Evolutionary conservation across 2,888 invertebrate genomes (phyloP), one percentile per base, ranked within the genome.

Genomic region (Lamellibrachia columna): DNA sequence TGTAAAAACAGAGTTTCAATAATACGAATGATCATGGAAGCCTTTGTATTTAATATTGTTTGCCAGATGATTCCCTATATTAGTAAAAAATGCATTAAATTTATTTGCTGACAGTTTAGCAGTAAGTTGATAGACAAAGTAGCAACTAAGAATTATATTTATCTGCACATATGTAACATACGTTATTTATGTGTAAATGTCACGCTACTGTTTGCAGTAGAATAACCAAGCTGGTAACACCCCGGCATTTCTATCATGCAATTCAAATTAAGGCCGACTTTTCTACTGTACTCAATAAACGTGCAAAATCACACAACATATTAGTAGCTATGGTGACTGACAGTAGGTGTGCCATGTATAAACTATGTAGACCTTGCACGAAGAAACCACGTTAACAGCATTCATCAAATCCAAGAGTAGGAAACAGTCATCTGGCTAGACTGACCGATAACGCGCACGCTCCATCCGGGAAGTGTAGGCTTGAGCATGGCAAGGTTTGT

Each of bases 401-500:
- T 3, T 6, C n/a, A 4, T 6, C n/a, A 4, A 15, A 4, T 75
- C 22, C n/a, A 75, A 0, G 75, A 75, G 22, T 75, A 22, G 15
- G 75, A 11, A 75, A 7, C 55, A 55, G 55, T 55, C 55, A 55
- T 9, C 75, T 75, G 75, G 15, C 6, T 15, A 22, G 22, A 75
- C 91, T 91, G 58, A 91, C 91, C 91, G 15, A 91, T 58, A 91
- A 91, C 91, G 15, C 93, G 55, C 1, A 95, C 94, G 92, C 93
- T 95, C 93, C 94, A 95, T 53, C 95, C 95, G 22, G 95, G 95
- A 52, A 95, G 93, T 2, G 94, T 90, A 0, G 95, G 94, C 53
- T 93, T 92, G 93, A 95, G 60, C 95, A 95, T 95, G 58, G 95
- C 95, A 93, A 95, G 91, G 93, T 95, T 95, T n/a, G 95, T 95